Evolutionary conservation across 2,888 invertebrate species (phyloP).

Genomic region (Eurytoma adleriae): DNA sequence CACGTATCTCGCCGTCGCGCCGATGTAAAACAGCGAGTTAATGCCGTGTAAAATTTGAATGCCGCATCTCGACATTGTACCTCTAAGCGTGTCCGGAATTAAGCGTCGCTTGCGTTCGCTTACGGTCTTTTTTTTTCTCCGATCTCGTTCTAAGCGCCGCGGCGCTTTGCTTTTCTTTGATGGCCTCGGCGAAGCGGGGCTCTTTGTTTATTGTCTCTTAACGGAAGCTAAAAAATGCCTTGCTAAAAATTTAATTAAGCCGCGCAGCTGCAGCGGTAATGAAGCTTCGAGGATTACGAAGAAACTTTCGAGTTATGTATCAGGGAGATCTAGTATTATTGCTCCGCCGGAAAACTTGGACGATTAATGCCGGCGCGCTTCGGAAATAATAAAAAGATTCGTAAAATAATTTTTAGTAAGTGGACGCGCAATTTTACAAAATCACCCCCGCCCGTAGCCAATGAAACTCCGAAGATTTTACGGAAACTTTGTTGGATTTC

Average conservation of each 20-base stretch:
- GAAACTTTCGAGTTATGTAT: conserved; percentile 49
- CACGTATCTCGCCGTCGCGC: background rate
- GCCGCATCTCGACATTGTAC: conserved; percentile 6
- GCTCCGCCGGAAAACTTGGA: conserved; percentile 27
- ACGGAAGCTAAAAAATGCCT: background rate
- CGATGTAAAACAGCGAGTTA: conserved; percentile 35
- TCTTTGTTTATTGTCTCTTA: too few species aligned
- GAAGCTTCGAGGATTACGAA: conserved; percentile 23
- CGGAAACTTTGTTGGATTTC: too few species aligned
- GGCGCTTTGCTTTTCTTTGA: background rate
- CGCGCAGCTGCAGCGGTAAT: conserved; percentile 18
- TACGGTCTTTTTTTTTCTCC: background rate
- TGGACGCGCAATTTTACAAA: too few species aligned
- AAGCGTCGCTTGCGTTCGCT: background rate
- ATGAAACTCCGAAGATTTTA: too few species aligned
- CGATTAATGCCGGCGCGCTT: conserved; percentile 33
- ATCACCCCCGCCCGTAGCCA: too few species aligned
- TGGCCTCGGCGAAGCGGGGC: background rate
- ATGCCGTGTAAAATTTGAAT: conserved; percentile 38
- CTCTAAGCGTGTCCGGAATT: conserved; percentile 13
- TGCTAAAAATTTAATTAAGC: conserved; percentile 21
- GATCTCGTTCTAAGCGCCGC: background rate
- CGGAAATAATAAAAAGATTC: conserved; percentile 12
- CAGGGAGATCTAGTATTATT: conserved; percentile 41
- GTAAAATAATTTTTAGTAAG: too few species aligned